Evolutionary conservation across 1,140 invertebrate genomes (phyloP), one percentile per base, ranked within the genome.

Genomic region (Pogonomyrmex californicus): DNA sequence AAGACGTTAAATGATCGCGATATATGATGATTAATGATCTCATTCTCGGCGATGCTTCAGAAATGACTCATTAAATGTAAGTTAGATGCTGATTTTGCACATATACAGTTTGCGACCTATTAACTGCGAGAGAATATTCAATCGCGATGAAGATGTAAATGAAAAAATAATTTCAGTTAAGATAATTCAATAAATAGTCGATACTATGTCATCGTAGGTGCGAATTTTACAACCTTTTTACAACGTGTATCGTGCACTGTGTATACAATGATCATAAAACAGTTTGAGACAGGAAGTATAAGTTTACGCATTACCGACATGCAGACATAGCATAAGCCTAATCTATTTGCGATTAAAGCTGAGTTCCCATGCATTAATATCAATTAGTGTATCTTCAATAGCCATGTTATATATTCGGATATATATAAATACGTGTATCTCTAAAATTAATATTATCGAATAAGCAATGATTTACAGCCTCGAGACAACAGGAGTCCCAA

Each of bases 331-430:
- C 68, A 75, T 49, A 60, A 83, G 68, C 68, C 30, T 83, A 75
- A 60, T 83, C 68, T 83, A 83, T 70, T 70, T 70, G 65, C 79
- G 4, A 83, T 75, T 83, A 73, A 83, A 83, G 68, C 79, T 60
- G 54, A 83, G 79, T 83, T 62, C 23, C 41, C 79, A 83, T 83
- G 68, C 79, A 60, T 62, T 36, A 33, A 23, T 58, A 56, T 17
- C 38, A 44, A 44, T 82, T 60, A 58, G 12, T 12, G 10, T 47
- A 75, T 49, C 33, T 6, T 60, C 33, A 12, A 47, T 47, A 14
- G 0, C 49, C 23, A 54, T 23, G 41, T n/a, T 56, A 47, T 56
- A 47, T 30, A 68, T 68, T 30, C 12, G 4, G 23, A 23, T 23
- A 23, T 0, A 49, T 33, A 70, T n/a, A 70, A 44, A 58, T 33